Evolutionary conservation across 1,140 invertebrate genomes (phyloP), one percentile per base, ranked within the genome.

Genomic region (Ooceraea biroi): DNA sequence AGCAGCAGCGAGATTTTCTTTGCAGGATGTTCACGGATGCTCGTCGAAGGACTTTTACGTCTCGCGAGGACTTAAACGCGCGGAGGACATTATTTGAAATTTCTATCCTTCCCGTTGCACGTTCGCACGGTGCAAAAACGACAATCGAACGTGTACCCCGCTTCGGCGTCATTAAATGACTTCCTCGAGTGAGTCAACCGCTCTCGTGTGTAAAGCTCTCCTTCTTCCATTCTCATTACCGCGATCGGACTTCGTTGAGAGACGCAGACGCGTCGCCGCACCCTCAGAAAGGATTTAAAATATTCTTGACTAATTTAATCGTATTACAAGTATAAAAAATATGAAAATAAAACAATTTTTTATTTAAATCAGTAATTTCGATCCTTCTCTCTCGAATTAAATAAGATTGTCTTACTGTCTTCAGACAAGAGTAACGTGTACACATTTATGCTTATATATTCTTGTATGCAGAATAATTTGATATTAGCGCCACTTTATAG

Each of bases 171-270:
- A 52, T 82, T 71, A 48, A 73, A 27, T n/a, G n/a, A 72, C 55
- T 73, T 83, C 46, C 69, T 83, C 25, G 58, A 74, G n/a, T 63
- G 58, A 83, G 10, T 74, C 68, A 60, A 73, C 30, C 50, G 36
- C 25, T 10, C 36, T 5, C 27, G n/a, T n/a, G n/a, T n/a, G n/a
- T n/a, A n/a, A n/a, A n/a, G n/a, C 17, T 52, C 63, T 60, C 30
- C 17, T 30, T 17, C 61, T 73, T n/a, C 19, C 27, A 50, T 48
- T 58, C n/a, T 82, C 68, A 60, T 73, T 73, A 76, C 7, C 22
- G 12, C 36, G 69, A 74, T 74, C 48, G 44, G 41, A 14, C 63
- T 55, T 55, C 41, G 55, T 50, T 36, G 44, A 41, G 12, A 77
- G 55, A 25, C 17, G 17, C 46, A 30, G 36, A 48, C 14, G 17